Evolutionary conservation across 2,888 invertebrate genomes (phyloP).

Genomic region (Zelleria hepariella): DNA sequence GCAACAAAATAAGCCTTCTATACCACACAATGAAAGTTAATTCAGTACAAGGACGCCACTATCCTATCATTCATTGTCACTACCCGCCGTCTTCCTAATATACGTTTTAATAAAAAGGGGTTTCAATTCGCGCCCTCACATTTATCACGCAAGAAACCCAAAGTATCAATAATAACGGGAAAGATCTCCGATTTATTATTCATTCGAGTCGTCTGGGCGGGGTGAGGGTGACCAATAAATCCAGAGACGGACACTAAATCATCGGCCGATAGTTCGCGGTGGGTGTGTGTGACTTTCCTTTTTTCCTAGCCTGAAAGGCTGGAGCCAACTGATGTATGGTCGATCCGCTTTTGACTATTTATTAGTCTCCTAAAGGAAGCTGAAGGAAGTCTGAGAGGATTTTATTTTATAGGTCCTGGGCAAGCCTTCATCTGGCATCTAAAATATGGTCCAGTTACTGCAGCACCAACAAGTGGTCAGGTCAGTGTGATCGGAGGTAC

Average conservation of each 20-base stretch:
- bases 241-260: slow-evolving; percentile 59
- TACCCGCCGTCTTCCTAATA: slow-evolving; percentile 60
- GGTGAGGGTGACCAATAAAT: slow-evolving; percentile 52
- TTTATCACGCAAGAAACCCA: slow-evolving; percentile 57
- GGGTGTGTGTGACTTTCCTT: slow-evolving; percentile 41
- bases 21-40: background rate
- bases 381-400: too few species aligned
- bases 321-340: slow-evolving; percentile 8
- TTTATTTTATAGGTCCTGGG: too few species aligned
- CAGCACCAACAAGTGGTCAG: too few species aligned
- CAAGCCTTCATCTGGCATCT: too few species aligned
- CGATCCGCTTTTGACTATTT: slow-evolving; percentile 8
- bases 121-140: slow-evolving; percentile 62
- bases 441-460: too few species aligned
- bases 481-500: too few species aligned
- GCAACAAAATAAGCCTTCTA: background rate
- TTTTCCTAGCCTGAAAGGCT: slow-evolving; percentile 24
- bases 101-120: slow-evolving; percentile 70
- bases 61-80: slow-evolving; percentile 67
- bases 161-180: slow-evolving; percentile 64
- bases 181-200: slow-evolving; percentile 67
- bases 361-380: too few species aligned
- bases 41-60: background rate
- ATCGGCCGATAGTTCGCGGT: slow-evolving; percentile 41
- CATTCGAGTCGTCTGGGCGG: slow-evolving; percentile 55